These are phyloP conservation scores for Cyclophora albipunctata DNA, from an alignment of 2,888 invertebrate species.

Conservation along the genomic window DNA sequence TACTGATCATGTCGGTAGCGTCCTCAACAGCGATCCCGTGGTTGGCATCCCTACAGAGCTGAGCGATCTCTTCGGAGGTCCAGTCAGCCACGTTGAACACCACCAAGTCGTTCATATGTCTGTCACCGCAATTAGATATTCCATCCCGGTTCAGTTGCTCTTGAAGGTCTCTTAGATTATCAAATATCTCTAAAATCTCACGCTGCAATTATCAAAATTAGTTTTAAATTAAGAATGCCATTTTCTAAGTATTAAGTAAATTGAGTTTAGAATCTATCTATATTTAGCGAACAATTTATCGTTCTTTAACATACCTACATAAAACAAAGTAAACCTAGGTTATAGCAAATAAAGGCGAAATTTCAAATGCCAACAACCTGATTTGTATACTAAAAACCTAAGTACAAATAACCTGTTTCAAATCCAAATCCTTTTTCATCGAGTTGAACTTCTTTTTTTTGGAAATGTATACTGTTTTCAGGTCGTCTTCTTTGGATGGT, in stretches of 20 bases:
- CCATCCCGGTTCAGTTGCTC: slow-evolving; percentile 52
- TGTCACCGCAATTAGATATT: slow-evolving; percentile 38
- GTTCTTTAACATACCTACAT: too few species aligned
- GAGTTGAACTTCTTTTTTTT: slow-evolving; percentile 49
- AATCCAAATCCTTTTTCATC: slow-evolving; percentile 63
- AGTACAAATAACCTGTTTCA: slow-evolving; percentile 48
- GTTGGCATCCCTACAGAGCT: slow-evolving; percentile 47
- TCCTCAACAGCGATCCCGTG: slow-evolving; percentile 34
- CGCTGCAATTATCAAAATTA: slow-evolving; percentile 34
- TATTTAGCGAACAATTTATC: too few species aligned
- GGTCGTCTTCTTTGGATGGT: slow-evolving; percentile 29
- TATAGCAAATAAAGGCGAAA: too few species aligned
- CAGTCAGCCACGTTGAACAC: slow-evolving; percentile 64
- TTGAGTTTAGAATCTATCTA: too few species aligned
- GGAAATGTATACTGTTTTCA: slow-evolving; percentile 33
- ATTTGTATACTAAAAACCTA: background rate
- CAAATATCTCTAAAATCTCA: slow-evolving; percentile 52
- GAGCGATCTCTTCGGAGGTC: slow-evolving; percentile 54
- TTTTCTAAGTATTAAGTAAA: too few species aligned
- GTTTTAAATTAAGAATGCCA: background rate
- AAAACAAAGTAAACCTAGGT: too few species aligned
- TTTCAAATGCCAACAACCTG: background rate
- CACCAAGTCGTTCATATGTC: slow-evolving; percentile 42
- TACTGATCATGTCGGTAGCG: slow-evolving; percentile 41
- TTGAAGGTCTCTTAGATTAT: slow-evolving; percentile 39